These are phyloP conservation scores for Melipona bicolor DNA, from an alignment of 2,888 invertebrate species.

Conservation along the genomic window DNA sequence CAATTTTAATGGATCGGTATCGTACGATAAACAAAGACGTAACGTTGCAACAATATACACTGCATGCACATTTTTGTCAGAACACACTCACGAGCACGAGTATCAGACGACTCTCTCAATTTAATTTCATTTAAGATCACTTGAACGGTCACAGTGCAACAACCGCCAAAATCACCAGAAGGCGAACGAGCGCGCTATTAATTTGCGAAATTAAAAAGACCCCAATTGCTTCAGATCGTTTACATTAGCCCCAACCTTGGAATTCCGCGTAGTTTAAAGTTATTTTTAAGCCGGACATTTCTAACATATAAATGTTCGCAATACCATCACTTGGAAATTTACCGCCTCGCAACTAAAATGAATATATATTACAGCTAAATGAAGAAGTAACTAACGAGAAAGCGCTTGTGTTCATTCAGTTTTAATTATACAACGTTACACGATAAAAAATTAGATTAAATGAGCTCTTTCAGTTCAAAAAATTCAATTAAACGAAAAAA, in stretches of 20 bases:
- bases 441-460: not conserved
- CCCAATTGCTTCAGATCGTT: slow-evolving; percentile 5
- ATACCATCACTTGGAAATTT: too few species aligned
- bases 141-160: slow-evolving; percentile 50
- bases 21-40: not conserved
- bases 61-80: not conserved
- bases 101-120: slow-evolving; percentile 40
- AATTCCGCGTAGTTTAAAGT: not conserved
- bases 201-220: slow-evolving; percentile 46
- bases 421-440: not conserved
- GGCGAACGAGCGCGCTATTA: slow-evolving; percentile 8
- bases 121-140: slow-evolving; percentile 59
- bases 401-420: not conserved
- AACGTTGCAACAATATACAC: too few species aligned
- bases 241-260: not conserved
- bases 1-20: not conserved
- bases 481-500: not conserved
- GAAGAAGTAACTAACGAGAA: not conserved
- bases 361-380: not conserved
- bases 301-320: too few species aligned
- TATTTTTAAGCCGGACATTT: not conserved
- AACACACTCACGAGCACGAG: slow-evolving; percentile 5
- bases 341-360: not conserved
- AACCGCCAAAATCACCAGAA: slow-evolving; percentile 48
- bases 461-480: not conserved